Evolutionary conservation across 2,797 vertebrate genomes (phyloP).

Genomic region (Sus cebifrons): DNA sequence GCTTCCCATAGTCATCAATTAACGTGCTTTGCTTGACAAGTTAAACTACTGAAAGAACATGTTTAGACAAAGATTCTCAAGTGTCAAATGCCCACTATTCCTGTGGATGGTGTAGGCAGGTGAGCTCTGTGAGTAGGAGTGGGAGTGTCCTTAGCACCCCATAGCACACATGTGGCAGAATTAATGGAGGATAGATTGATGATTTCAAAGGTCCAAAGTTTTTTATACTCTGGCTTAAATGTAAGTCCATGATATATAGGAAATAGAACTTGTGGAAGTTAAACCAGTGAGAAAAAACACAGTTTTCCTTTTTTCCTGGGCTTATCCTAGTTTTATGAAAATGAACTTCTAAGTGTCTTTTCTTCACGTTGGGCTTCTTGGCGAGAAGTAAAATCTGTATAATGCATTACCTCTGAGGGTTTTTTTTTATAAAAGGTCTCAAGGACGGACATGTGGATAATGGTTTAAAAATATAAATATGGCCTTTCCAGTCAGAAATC

Average conservation of each 20-base stretch:
- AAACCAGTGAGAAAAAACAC: slow-evolving; percentile 74
- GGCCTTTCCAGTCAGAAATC: slow-evolving; percentile 75
- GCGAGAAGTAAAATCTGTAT: slow-evolving; percentile 78
- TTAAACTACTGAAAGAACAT: background rate
- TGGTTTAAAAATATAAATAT: slow-evolving; percentile 77
- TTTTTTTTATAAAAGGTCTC: slow-evolving; percentile 72
- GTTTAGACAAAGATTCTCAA: background rate
- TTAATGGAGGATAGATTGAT: background rate
- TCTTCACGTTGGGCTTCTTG: slow-evolving; percentile 77
- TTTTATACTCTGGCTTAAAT: slow-evolving; percentile 75
- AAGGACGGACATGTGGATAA: slow-evolving; percentile 64
- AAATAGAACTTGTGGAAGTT: slow-evolving; percentile 75
- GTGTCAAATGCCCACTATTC: background rate
- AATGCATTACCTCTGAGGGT: slow-evolving; percentile 77
- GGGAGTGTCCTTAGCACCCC: background rate
- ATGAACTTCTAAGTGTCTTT: slow-evolving; percentile 78
- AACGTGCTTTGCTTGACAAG: background rate
- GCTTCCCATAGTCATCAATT: background rate
- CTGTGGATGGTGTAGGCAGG: background rate
- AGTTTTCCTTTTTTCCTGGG: slow-evolving; percentile 58
- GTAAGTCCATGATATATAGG: slow-evolving; percentile 78
- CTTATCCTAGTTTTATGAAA: slow-evolving; percentile 81
- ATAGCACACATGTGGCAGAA: background rate
- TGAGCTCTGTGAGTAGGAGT: background rate
- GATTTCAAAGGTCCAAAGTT: slow-evolving; percentile 59